phyloP scores from a whole-genome alignment of 2,888 invertebrate genomes.

The Isoperla grammatica region DNA sequence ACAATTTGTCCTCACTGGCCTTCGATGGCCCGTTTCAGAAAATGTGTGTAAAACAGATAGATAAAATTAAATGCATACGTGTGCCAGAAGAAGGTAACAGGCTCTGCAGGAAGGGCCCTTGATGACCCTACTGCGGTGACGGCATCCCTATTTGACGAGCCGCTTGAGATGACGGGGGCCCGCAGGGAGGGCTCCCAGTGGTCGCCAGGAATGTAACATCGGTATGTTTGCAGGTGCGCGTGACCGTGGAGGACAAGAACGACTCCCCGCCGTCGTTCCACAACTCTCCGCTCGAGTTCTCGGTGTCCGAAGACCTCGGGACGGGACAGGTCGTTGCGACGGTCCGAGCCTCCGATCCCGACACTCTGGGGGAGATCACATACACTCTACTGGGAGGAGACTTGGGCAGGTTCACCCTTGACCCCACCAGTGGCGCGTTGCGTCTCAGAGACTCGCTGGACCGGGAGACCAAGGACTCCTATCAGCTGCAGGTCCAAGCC shows the following conservation, averaged over 20 bases:
- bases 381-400: constrained; percentile 59
- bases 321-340: constrained; percentile 73
- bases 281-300: constrained; percentile 63
- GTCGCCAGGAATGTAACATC: too few relatives aligned
- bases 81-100: too few relatives aligned
- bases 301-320: constrained; percentile 79
- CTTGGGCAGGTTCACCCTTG: constrained; percentile 54
- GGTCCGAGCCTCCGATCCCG: constrained; percentile 77
- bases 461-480: constrained; percentile 72
- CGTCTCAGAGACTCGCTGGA: constrained; percentile 74
- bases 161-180: too few relatives aligned
- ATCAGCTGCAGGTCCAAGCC: constrained; percentile 74
- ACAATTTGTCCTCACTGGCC: too few relatives aligned
- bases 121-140: too few relatives aligned
- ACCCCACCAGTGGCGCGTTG: constrained; percentile 64
- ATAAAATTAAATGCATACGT: too few relatives aligned
- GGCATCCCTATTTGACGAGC: too few relatives aligned
- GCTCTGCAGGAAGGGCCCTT: too few relatives aligned
- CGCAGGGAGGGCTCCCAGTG: too few relatives aligned
- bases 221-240: constrained; percentile 74
- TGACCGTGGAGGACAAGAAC: constrained; percentile 84
- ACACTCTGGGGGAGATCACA: constrained; percentile 70
- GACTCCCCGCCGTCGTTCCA: constrained; percentile 91
- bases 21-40: too few relatives aligned
- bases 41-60: too few relatives aligned